Evolutionary conservation across 2,113 vertebrate genomes (phyloP).

Genomic region (Salvelinus sp.): DNA sequence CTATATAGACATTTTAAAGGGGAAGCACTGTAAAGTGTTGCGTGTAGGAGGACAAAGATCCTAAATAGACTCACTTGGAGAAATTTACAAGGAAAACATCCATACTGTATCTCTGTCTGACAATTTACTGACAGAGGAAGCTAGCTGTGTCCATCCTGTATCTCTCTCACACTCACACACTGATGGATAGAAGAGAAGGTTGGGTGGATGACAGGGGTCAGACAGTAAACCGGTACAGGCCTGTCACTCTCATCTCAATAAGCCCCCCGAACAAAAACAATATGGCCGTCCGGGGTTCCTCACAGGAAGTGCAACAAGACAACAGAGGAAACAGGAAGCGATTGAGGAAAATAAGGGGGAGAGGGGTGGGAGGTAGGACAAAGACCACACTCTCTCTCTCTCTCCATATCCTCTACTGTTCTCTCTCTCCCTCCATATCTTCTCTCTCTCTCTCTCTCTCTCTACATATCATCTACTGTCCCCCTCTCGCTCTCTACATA

Average conservation of each 20-base stretch:
- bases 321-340: slow-evolving; percentile 54
- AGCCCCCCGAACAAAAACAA: slow-evolving; percentile 33
- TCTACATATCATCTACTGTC: too few relatives aligned
- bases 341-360: slow-evolving; percentile 34
- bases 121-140: too few relatives aligned
- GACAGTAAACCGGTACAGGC: slow-evolving; percentile 13
- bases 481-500: too few relatives aligned
- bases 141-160: too few relatives aligned
- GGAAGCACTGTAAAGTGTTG: too few relatives aligned
- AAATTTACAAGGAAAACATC: too few relatives aligned
- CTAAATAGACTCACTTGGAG: too few relatives aligned
- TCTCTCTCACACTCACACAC: neutral
- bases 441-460: neutral
- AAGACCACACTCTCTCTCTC: neutral
- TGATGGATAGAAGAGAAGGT: too few relatives aligned
- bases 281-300: slow-evolving; percentile 8
- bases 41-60: too few relatives aligned
- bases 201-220: neutral
- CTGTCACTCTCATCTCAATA: slow-evolving; percentile 41
- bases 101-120: too few relatives aligned
- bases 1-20: too few relatives aligned
- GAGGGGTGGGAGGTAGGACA: neutral
- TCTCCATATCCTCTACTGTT: neutral
- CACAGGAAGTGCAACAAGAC: slow-evolving; percentile 43
- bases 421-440: too few relatives aligned